Base-by-base conservation (phyloP, 2,797 vertebrate genomes). In the Neomorphus geoffroyi region DNA sequence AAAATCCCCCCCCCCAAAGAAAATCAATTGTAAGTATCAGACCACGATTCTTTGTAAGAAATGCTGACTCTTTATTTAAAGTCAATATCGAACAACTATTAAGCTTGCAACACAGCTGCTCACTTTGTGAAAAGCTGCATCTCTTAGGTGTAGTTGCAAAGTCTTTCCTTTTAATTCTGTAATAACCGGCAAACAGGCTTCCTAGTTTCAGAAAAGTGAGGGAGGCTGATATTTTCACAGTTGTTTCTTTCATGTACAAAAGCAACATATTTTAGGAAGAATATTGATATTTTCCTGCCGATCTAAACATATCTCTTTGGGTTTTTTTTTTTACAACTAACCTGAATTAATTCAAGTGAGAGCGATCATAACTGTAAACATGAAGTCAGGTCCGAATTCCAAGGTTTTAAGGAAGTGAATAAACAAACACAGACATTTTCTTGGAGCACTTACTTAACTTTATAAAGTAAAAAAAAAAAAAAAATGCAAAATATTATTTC, bases 391-490 rank as follows among this genome's bases (percentile, higher is more conserved):
- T 41, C 78, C 79, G 81, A 56, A 80, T 92, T 90, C 70, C 77
- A 70, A 56, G 23, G 62, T 60, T 90, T 92, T 69, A 90, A 93
- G 69, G 75, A 84, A 80, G 51, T 24, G 46, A 92, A 93, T 70
- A 93, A 95, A 92, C 71, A 90, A 91, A 91, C 62, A 60, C 67
- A 64, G 72, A 85, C 93, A 74, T 33, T 88, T 70, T 86, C 37
- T 57, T 28, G n/a, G 37, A 91, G 46, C 50, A 28, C 69, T 64
- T 72, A 51, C 43, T 93, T 71, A 77, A 85, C 87, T 75, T 91
- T 33, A 86, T 39, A 66, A 83, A 83, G 39, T 35, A 9, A 48
- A 65, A 77, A 62, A 39, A 35, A 27, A 33, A 46, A 37, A 41
- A 60, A 77, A 51, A 51, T 2, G 2, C 39, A 90, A 89, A 96